Evolutionary conservation across 2,888 invertebrate genomes (phyloP).

Genomic region (Oxystoma pomonae): DNA sequence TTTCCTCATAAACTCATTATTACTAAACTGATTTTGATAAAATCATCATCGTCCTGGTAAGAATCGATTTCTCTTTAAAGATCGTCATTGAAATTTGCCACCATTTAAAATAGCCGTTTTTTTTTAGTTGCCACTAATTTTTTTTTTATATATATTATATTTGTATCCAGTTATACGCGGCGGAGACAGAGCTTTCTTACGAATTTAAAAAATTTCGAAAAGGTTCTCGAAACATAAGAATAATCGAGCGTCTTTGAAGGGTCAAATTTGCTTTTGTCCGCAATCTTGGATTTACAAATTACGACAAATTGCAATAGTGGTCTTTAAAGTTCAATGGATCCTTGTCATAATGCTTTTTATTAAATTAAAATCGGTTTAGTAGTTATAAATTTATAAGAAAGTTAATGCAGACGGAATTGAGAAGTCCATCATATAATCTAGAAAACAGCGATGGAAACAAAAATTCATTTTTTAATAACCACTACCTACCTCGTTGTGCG

Average conservation of each 20-base stretch:
- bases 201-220: not conserved
- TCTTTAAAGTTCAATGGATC: not conserved
- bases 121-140: no score
- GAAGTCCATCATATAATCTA: not conserved
- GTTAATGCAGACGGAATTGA: not conserved
- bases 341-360: not conserved
- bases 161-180: not conserved
- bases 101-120: no score
- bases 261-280: not conserved
- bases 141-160: no score
- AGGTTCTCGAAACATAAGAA: not conserved
- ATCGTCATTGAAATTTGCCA: no score
- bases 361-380: not conserved
- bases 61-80: no score
- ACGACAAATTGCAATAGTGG: not conserved
- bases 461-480: not conserved
- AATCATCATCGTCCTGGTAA: no score
- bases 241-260: not conserved
- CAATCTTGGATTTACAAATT: not conserved
- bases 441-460: not conserved
- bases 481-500: not conserved
- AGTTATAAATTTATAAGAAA: not conserved
- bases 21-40: no score
- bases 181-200: not conserved
- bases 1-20: no score